Evolutionary conservation across 2,797 vertebrate genomes (phyloP).

Genomic region (Eulemur albifrons): DNA sequence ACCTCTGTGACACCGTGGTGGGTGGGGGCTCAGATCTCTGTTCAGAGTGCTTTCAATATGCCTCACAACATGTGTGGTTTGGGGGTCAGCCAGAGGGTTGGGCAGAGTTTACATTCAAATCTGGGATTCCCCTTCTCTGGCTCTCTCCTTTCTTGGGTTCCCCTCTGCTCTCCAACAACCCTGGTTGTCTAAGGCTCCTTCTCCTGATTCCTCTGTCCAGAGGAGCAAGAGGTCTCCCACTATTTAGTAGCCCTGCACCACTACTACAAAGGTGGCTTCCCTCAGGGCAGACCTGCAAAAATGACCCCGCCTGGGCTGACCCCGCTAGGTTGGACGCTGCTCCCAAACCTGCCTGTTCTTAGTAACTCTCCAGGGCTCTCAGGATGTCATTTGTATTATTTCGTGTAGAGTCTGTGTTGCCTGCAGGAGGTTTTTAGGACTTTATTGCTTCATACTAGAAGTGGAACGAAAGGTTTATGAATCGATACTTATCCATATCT

Average conservation of each 20-base stretch:
- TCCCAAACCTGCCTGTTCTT: background rate
- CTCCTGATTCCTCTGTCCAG: background rate
- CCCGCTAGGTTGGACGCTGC: background rate
- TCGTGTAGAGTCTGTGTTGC: background rate
- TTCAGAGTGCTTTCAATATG: background rate
- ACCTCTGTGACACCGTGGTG: background rate
- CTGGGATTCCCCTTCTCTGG: background rate
- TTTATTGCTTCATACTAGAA: background rate
- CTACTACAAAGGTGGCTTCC: background rate
- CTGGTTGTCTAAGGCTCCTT: background rate
- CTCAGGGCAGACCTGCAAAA: background rate
- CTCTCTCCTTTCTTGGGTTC: background rate
- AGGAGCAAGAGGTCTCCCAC: background rate
- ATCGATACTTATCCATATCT: background rate
- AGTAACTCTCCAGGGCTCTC: no score
- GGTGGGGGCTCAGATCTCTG: background rate
- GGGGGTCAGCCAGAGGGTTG: background rate
- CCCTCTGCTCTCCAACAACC: background rate
- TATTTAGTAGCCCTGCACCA: background rate
- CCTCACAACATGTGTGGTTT: background rate
- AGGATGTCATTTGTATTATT: background rate
- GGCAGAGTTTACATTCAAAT: background rate
- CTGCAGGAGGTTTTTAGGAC: background rate
- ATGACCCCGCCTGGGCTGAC: fast-evolving
- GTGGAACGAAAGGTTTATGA: background rate